Percentiles rank a stretch among this genome's conserved stretches.
Conservation (phyloP, 2,797 vertebrate species). For the Sphenopsis melanotis region DNA sequence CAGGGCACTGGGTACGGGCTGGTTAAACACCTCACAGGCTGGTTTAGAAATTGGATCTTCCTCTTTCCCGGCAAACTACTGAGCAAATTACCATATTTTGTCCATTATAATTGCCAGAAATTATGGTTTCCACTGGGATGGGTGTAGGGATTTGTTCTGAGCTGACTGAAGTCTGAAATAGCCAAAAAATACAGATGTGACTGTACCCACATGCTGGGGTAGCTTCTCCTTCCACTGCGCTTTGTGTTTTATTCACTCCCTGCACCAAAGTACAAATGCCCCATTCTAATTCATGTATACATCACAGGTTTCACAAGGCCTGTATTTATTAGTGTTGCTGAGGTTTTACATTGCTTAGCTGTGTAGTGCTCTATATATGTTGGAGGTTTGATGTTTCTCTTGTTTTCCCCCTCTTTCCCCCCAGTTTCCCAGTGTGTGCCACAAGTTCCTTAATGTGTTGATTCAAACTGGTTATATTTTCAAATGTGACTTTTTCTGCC, state of each 20-base stretch:
- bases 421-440: not conserved
- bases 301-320: not conserved
- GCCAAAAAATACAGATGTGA: not conserved
- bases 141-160: not conserved
- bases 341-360: not conserved
- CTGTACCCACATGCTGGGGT: rapidly evolving
- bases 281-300: not conserved
- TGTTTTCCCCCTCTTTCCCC: not conserved
- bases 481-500: not conserved
- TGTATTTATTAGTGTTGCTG: not conserved
- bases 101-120: not conserved
- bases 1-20: not conserved
- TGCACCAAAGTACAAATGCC: not conserved
- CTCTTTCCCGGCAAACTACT: not conserved
- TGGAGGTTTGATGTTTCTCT: not conserved
- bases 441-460: not conserved
- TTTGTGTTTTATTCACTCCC: not conserved
- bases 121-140: not conserved
- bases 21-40: not conserved
- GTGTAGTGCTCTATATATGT: not conserved
- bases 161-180: not conserved
- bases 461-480: not conserved
- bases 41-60: not conserved
- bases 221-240: not conserved
- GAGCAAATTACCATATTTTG: not conserved